Evolutionary conservation across 2,888 invertebrate genomes (phyloP).

Genomic region (Eilema caniola): DNA sequence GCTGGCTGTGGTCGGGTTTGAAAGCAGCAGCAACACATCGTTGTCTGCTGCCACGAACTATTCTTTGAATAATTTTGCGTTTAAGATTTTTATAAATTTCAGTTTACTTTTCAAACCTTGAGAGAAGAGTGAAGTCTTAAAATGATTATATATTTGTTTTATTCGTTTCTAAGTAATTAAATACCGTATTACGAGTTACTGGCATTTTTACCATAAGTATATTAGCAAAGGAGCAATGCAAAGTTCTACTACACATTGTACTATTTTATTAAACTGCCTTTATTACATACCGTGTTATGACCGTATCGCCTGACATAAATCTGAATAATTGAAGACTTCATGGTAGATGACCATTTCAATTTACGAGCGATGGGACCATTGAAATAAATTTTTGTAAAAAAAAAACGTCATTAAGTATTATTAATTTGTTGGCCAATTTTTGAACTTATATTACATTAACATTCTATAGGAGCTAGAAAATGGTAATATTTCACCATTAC

Average conservation of each 20-base stretch:
- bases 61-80: not conserved
- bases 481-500: slow-evolving; percentile 68
- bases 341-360: slow-evolving; percentile 13
- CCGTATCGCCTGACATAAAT: not conserved
- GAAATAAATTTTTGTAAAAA: slow-evolving; percentile 38
- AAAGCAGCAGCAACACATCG: too few species aligned
- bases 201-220: not conserved
- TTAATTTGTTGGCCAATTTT: slow-evolving; percentile 66
- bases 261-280: not conserved
- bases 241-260: slow-evolving; percentile 25
- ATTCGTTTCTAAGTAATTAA: not conserved
- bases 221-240: slow-evolving; percentile 38
- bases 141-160: not conserved
- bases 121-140: not conserved
- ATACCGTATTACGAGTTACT: not conserved
- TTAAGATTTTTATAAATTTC: not conserved
- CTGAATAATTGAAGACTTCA: too few species aligned
- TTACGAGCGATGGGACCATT: slow-evolving; percentile 62
- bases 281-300: not conserved
- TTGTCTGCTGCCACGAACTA: not conserved
- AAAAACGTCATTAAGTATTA: slow-evolving; percentile 58
- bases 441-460: slow-evolving; percentile 72
- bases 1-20: too few species aligned
- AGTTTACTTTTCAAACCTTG: not conserved
- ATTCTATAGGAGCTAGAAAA: slow-evolving; percentile 78